Base-by-base conservation (phyloP, 2,888 invertebrate species). In the Patella ulyssiponensis region DNA sequence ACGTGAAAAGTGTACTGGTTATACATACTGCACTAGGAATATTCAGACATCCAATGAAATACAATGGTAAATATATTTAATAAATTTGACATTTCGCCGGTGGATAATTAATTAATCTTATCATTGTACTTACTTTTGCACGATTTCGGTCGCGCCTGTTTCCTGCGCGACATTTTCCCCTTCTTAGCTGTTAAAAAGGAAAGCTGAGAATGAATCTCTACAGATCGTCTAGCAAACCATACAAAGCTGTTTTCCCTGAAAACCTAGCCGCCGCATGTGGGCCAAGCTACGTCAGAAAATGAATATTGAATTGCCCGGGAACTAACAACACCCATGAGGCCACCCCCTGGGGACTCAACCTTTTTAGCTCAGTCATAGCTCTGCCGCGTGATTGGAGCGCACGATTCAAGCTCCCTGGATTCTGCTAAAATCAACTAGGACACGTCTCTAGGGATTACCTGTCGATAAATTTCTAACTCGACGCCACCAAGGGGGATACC, bases 301-400 rank as follows among this genome's bases (percentile, higher is more conserved):
- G 85, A 86, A 86, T 87, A 88, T 88, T 88, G 86, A 86, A 87
- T 87, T 86, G 85, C 83, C 81, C 80, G 84, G 85, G 84, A 84
- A 85, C 85, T 80, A 81, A 83, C 85, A 82, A 78, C 84, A 83
- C 85, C 88, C 88, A 83, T 78, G 83, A 85, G 86, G 81, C 83
- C 79, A 75, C 82, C 83, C 84, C 88, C 87, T 83, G 76, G 87
- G 85, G 86, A 77, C 78, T 71, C 80, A 81, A 82, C 80, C 82
- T 82, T 81, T 81, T 77, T 75, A 73, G 82, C 84, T 77, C 79
- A 78, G 80, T 80, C 78, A 75, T 74, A 76, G 77, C 79, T 81
- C 69, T 78, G 54, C 71, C 78, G 75, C 76, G 75, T 78, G 78
- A 78, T 78, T 78, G 78, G 76, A 78, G 78, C 76, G 73, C 51